phyloP scores from a whole-genome alignment of 2,113 vertebrate species.

The Gila orcuttii region DNA sequence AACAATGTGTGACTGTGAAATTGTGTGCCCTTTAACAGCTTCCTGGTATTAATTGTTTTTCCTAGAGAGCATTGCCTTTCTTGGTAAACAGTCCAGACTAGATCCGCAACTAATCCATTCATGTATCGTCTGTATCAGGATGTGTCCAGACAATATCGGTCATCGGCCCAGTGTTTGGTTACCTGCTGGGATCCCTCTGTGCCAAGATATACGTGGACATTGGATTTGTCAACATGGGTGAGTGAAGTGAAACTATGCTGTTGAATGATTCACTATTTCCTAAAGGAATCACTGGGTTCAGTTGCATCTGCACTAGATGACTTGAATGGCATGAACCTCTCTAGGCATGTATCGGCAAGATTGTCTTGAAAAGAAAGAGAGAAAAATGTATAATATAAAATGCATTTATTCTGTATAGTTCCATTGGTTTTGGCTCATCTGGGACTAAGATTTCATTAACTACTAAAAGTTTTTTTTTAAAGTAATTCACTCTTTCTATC shows the following conservation, averaged over 20 bases:
- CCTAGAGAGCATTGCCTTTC: conserved; percentile 5
- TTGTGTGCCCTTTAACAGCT: background rate
- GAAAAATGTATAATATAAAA: background rate
- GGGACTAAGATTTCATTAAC: background rate
- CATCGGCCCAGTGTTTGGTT: conserved; percentile 86
- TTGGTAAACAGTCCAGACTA: background rate
- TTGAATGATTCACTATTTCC: background rate
- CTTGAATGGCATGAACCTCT: background rate
- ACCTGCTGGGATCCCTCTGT: conserved; percentile 84
- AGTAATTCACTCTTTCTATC: background rate
- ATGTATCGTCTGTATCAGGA: conserved; percentile 68
- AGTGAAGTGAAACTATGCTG: conserved; percentile 60
- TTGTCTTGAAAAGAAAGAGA: background rate
- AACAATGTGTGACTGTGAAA: too few species aligned
- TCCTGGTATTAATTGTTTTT: background rate
- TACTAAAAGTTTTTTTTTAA: background rate
- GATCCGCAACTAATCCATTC: background rate
- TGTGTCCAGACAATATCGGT: conserved; percentile 84
- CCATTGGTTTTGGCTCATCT: background rate
- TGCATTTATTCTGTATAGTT: background rate
- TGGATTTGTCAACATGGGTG: conserved; percentile 85
- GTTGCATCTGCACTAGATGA: background rate
- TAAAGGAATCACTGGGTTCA: background rate
- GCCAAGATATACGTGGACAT: conserved; percentile 86
- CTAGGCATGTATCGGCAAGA: background rate